These are phyloP conservation scores for Synaphobranchus kaupii DNA, from an alignment of 2,797 vertebrate species.

Conservation along the genomic window DNA sequence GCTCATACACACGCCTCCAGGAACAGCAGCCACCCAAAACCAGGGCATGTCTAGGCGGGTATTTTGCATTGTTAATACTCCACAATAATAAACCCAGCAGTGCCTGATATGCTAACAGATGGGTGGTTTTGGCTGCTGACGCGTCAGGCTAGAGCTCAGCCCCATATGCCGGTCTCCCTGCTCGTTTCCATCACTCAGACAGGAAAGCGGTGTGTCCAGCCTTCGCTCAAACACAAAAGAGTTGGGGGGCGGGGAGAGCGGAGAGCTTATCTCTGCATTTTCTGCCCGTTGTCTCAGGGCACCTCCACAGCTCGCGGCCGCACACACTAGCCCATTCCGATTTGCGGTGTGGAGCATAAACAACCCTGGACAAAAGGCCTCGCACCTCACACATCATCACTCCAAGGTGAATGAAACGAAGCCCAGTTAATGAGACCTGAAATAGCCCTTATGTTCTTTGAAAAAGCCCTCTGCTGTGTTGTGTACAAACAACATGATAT, in stretches of 20 bases:
- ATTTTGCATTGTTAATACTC: conserved; percentile 18
- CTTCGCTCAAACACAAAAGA: conserved; percentile 34
- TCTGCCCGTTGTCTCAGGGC: neutral
- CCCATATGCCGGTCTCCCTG: conserved; percentile 34
- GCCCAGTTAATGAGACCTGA: neutral
- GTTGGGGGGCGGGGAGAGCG: neutral
- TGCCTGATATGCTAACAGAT: conserved; percentile 35
- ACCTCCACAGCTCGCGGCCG: neutral
- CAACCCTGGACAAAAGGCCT: neutral
- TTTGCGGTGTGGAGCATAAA: neutral
- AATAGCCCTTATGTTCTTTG: neutral
- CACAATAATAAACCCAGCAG: conserved; percentile 23
- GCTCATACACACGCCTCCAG: neutral
- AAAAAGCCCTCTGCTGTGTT: neutral
- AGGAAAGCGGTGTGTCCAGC: conserved; percentile 20
- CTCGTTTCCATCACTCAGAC: conserved; percentile 32
- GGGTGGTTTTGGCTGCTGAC: conserved; percentile 32
- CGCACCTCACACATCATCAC: neutral
- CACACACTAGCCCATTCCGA: neutral
- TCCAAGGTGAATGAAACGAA: neutral
- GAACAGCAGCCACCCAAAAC: neutral
- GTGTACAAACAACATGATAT: neutral
- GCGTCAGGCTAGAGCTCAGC: conserved; percentile 27
- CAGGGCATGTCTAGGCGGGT: conserved; percentile 9
- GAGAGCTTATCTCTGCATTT: neutral